A percentile compares a stretch with the other conserved stretches of the same genome.
These are phyloP conservation scores for Ranitomeya imitator DNA, from an alignment of 2,113 vertebrate genomes.

Conservation along the genomic window DNA sequence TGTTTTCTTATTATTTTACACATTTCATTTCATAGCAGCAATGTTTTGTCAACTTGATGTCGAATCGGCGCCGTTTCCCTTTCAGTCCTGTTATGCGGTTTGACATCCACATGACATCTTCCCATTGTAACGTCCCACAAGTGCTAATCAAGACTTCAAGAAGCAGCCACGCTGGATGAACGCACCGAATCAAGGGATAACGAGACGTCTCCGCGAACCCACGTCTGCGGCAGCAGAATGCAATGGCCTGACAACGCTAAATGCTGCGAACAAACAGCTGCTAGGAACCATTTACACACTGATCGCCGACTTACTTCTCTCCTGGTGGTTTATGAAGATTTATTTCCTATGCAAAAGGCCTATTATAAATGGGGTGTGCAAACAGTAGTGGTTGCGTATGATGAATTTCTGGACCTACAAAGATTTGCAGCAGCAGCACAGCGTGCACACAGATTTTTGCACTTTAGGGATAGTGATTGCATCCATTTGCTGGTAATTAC, in stretches of 20 bases:
- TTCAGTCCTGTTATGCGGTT: conserved; percentile 3
- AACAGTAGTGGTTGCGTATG: background rate
- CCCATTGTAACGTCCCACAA: conserved; percentile 45
- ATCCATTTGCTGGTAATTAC: background rate
- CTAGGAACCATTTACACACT: background rate
- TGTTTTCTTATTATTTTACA: background rate
- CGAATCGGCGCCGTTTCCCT: background rate
- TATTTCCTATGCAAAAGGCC: background rate
- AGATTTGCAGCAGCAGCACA: background rate
- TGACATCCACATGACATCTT: conserved; percentile 28
- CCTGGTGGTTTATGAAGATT: conserved; percentile 1
- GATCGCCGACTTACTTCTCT: background rate
- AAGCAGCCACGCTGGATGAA: conserved; percentile 25
- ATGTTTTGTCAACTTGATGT: conserved; percentile 26
- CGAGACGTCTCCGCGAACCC: conserved; percentile 21
- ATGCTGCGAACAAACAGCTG: background rate
- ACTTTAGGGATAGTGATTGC: background rate
- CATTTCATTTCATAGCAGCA: background rate
- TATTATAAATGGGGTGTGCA: background rate
- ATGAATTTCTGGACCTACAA: background rate
- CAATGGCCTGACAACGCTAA: conserved; percentile 27
- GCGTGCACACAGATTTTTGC: background rate
- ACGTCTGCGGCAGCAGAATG: conserved; percentile 1
- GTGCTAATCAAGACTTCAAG: conserved; percentile 52
- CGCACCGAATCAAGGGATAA: conserved; percentile 39